Evolutionary conservation across 2,113 vertebrate genomes (phyloP).

Genomic region (Isurus oxyrinchus): DNA sequence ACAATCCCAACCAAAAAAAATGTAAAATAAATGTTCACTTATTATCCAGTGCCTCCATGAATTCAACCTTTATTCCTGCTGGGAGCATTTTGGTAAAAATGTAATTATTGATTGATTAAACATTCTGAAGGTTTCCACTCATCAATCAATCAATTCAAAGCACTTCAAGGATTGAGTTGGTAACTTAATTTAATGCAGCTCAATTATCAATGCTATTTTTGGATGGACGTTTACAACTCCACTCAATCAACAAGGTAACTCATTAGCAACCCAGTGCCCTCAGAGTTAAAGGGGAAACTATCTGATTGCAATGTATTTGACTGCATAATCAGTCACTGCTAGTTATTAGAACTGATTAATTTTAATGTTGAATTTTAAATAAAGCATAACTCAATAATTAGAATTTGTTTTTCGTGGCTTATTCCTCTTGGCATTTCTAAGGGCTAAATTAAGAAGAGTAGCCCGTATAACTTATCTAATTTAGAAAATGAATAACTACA

Average conservation of each 20-base stretch:
- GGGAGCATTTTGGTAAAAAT: background rate
- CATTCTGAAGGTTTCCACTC: background rate
- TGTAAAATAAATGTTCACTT: background rate
- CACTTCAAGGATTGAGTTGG: background rate
- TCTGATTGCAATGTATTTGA: background rate
- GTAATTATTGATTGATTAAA: background rate
- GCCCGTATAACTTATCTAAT: background rate
- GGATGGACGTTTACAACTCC: background rate
- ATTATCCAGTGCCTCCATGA: background rate
- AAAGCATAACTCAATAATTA: background rate
- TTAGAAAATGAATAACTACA: background rate
- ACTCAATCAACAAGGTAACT: background rate
- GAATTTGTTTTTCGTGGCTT: background rate
- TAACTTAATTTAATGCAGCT: background rate
- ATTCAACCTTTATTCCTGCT: background rate
- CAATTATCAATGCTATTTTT: background rate
- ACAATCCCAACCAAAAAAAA: background rate
- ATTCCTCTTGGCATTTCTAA: background rate
- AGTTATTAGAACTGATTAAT: background rate
- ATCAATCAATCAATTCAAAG: background rate
- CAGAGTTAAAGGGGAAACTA: background rate
- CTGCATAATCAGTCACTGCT: conserved; percentile 2
- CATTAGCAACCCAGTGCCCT: background rate
- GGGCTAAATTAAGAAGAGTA: background rate
- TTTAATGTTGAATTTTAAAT: conserved; percentile 1